Percentiles rank a stretch among this genome's conserved stretches.
Conservation (phyloP, 30 jellyfish, hydroid and myxozoan genomes). For the Hydractinia symbiolongicarpus region DNA sequence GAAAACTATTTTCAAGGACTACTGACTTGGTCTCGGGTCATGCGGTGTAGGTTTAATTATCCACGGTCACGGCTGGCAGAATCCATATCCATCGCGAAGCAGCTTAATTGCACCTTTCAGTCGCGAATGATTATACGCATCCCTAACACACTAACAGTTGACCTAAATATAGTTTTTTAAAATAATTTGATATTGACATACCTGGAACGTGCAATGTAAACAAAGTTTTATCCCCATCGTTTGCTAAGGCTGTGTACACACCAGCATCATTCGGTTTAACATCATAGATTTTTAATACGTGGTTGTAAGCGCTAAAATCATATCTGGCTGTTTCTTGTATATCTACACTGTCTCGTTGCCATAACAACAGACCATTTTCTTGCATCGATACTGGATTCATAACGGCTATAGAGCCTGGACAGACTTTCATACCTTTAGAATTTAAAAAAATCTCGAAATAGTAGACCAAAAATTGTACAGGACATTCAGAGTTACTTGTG, state of each 20-base stretch:
- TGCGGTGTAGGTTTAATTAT: not conserved
- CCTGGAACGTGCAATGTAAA: not conserved
- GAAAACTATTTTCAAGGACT: too few species aligned
- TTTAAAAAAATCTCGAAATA: too few species aligned
- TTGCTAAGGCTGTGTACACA: not conserved
- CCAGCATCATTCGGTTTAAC: conserved; percentile 9
- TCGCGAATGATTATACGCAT: too few species aligned
- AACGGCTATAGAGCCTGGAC: not conserved
- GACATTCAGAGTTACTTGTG: too few species aligned
- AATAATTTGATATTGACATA: not conserved
- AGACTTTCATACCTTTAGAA: not conserved
- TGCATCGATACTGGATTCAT: not conserved
- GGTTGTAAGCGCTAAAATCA: not conserved
- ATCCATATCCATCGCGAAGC: not conserved
- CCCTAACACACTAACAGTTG: not conserved
- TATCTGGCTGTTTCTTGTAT: not conserved
- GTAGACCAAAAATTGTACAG: too few species aligned
- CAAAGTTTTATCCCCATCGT: not conserved
- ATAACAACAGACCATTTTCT: not conserved
- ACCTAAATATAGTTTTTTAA: not conserved
- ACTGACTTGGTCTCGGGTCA: not conserved
- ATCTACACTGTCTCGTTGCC: not conserved
- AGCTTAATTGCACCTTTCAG: not conserved
- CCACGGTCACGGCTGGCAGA: not conserved
- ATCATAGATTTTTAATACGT: not conserved